Percentiles rank a stretch among this genome's conserved stretches.
These are phyloP conservation scores for Rhagophthalmus giganteus DNA, from an alignment of 2,888 invertebrate genomes.

Conservation along the genomic window DNA sequence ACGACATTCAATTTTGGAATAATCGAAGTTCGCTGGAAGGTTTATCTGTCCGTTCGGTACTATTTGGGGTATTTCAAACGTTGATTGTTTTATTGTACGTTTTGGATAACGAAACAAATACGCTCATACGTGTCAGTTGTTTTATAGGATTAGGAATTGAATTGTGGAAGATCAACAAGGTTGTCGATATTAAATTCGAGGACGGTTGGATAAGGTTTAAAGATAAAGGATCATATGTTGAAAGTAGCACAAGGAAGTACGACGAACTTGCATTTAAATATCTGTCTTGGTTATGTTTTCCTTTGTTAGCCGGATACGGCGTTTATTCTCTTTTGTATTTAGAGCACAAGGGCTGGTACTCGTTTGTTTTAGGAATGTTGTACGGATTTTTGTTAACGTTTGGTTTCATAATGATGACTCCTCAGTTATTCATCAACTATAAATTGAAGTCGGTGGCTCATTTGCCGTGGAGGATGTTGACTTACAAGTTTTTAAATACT, in stretches of 20 bases:
- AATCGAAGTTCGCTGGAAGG: slow-evolving; percentile 96
- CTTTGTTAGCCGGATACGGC: slow-evolving; percentile 90
- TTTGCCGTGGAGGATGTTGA: slow-evolving; percentile 99
- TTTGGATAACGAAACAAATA: slow-evolving; percentile 97
- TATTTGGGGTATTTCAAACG: slow-evolving; percentile 98
- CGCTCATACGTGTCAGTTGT: slow-evolving; percentile 91
- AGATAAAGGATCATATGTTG: slow-evolving; percentile 96
- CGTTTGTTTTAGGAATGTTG: slow-evolving; percentile 92
- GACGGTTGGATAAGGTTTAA: slow-evolving; percentile 78
- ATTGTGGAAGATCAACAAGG: slow-evolving; percentile 99
- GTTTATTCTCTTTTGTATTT: slow-evolving; percentile 92
- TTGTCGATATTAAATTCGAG: slow-evolving; percentile 79
- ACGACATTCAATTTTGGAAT: slow-evolving; percentile 99
- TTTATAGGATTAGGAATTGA: slow-evolving; percentile 94
- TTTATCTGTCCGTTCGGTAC: slow-evolving; percentile 94
- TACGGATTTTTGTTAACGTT: slow-evolving; percentile 98
- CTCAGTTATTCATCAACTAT: slow-evolving; percentile 99
- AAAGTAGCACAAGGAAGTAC: slow-evolving; percentile 91
- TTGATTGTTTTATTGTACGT: slow-evolving; percentile 94
- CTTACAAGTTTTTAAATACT: slow-evolving; percentile 98
- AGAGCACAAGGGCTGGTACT: slow-evolving; percentile 99
- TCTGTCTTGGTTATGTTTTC: slow-evolving; percentile 94
- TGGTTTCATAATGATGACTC: slow-evolving; percentile 99
- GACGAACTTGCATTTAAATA: slow-evolving; percentile 96
- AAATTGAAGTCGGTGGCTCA: slow-evolving; percentile 99